Base-by-base conservation (phyloP, 2,888 invertebrate genomes). In the Caenorhabditis macrosperma region DNA sequence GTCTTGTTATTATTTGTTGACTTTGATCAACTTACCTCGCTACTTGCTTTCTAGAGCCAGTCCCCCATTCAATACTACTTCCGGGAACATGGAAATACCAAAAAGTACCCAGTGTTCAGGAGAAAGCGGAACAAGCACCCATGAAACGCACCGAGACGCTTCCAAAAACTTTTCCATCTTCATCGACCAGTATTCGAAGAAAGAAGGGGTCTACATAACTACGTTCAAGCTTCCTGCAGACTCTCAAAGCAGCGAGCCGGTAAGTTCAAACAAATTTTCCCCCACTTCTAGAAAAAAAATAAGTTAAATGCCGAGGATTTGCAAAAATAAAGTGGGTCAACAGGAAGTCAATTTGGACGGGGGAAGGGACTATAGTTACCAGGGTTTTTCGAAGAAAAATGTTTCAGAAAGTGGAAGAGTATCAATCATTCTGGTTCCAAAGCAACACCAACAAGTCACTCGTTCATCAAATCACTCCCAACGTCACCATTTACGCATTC, bases 391-490 rank as follows among this genome's bases (percentile, higher is more conserved):
- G 7, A 28, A 1, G 15, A 6, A n/a, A 35, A 2, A 12, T 41
- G 44, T 10, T 77, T 35, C 60, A 83, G 83, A 57, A 54, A 33
- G 69, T 74, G 17, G 74, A 66, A 30, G 64, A 66, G 24, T 82
- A 60, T 28, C 71, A 72, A 35, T 83, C 83, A 6, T 82, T 71
- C 55, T 83, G 81, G 81, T 67, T 75, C 30, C 83, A 83, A 71
- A 81, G 81, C 48, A 55, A 82, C 50, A 60, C 68, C 10, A 80
- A 80, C 20, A 61, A 82, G 30, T 46, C 71, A 0, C 64, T 83
- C 10, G 79, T 78, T 0, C 83, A 83, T 52, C 63, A 72, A 74
- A 81, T 71, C 35, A 78, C 76, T 7, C 81, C 78, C 5, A 76
- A 52, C 3, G 69, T 81, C 1, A 82, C 61, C 2, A 79, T 79